Conservation (phyloP, 2,113 vertebrate species). For the Myiagra hebetior region DNA sequence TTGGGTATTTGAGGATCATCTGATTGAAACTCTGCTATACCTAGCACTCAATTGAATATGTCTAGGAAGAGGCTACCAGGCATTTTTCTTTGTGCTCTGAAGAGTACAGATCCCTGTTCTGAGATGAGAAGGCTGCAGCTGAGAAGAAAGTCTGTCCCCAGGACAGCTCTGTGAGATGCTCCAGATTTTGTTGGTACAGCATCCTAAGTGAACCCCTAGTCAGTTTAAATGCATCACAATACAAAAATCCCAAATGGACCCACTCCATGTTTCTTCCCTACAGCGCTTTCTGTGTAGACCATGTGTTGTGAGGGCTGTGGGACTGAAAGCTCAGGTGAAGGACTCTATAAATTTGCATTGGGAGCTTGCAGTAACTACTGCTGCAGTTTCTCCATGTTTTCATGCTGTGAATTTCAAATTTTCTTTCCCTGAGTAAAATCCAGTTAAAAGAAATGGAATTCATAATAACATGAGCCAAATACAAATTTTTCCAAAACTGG, state of each 20-base stretch:
- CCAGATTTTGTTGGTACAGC: background rate
- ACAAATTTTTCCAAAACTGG: background rate
- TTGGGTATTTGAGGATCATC: background rate
- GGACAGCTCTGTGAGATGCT: background rate
- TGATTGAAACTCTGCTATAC: background rate
- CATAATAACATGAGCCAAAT: background rate
- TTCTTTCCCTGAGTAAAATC: background rate
- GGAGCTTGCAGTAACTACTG: background rate
- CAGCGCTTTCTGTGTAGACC: background rate
- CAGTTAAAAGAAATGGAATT: background rate
- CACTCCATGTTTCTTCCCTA: background rate
- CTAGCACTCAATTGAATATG: background rate
- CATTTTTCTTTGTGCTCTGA: background rate
- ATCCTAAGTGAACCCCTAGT: background rate
- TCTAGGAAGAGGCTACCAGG: background rate
- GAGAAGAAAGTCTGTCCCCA: background rate
- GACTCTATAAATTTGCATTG: background rate
- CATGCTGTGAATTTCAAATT: background rate
- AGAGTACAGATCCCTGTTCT: background rate
- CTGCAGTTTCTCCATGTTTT: background rate
- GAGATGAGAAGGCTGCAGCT: background rate
- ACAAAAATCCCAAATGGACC: background rate
- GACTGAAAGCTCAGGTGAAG: background rate
- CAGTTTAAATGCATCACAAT: background rate
- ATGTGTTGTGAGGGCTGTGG: background rate